phyloP scores from a whole-genome alignment of 1,140 invertebrate genomes.

The Plectrocnemia conspersa region DNA sequence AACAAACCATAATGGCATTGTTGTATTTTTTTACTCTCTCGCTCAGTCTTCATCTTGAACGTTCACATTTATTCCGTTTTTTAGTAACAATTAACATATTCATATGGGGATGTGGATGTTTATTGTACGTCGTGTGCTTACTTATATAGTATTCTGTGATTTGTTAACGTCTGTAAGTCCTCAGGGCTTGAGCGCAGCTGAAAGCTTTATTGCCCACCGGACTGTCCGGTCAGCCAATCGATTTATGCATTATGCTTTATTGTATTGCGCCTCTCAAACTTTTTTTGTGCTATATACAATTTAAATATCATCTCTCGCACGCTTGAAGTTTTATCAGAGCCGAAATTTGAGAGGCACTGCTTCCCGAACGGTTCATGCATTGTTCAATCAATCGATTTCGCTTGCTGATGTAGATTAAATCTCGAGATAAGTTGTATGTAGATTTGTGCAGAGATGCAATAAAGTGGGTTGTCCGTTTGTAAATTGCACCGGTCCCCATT shows the following conservation, averaged over 20 bases:
- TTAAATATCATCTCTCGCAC: not conserved
- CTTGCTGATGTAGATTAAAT: slow-evolving; percentile 18
- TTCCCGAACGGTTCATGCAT: slow-evolving; percentile 1
- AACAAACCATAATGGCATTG: too few species aligned
- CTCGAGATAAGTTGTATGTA: slow-evolving; percentile 8
- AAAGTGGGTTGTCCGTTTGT: slow-evolving; percentile 22
- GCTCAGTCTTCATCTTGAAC: too few species aligned
- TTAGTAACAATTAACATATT: too few species aligned
- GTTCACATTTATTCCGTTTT: too few species aligned
- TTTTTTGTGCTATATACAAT: not conserved
- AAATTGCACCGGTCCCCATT: slow-evolving; percentile 21
- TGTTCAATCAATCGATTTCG: slow-evolving; percentile 16
- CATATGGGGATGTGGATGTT: too few species aligned
- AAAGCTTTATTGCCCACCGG: slow-evolving; percentile 24
- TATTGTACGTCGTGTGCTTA: too few species aligned
- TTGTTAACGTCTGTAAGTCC: slow-evolving; percentile 25
- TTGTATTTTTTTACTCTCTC: too few species aligned
- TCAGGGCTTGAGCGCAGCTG: slow-evolving; percentile 18
- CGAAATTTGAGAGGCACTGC: too few species aligned
- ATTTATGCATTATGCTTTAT: slow-evolving; percentile 24
- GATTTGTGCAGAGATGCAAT: slow-evolving; percentile 15
- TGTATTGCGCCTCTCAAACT: slow-evolving; percentile 10
- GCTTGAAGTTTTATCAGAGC: too few species aligned
- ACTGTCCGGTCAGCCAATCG: slow-evolving; percentile 20
- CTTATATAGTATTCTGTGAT: slow-evolving; percentile 11